Percentiles rank a stretch among this genome's conserved stretches.
phyloP scores from a whole-genome alignment of 1,140 invertebrate genomes.

The Galendromus occidentalis region DNA sequence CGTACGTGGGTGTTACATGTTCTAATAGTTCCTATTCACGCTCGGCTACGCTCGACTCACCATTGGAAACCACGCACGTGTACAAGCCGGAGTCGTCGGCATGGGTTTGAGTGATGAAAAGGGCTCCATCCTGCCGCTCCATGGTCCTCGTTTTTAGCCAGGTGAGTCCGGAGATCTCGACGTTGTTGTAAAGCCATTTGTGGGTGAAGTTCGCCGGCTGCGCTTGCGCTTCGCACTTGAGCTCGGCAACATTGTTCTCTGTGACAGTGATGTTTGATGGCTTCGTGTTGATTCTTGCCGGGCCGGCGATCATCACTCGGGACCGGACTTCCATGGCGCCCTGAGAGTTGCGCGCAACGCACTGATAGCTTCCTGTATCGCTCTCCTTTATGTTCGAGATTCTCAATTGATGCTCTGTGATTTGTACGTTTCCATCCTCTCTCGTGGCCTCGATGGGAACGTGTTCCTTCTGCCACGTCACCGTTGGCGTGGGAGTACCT shows the following conservation, averaged over 20 bases:
- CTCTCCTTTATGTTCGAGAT: constrained; percentile 64
- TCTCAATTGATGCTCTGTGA: constrained; percentile 64
- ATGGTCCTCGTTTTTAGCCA: constrained; percentile 62
- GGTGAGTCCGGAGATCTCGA: constrained; percentile 18
- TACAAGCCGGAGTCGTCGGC: constrained; percentile 84
- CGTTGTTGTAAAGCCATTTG: constrained; percentile 41
- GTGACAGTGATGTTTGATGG: constrained; percentile 82
- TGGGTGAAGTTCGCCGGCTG: constrained; percentile 84
- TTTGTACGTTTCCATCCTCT: constrained; percentile 46
- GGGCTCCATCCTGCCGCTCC: constrained; percentile 55
- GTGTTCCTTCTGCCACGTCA: constrained; percentile 41
- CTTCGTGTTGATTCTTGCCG: constrained; percentile 56
- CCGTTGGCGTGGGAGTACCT: constrained; percentile 7
- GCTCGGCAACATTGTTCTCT: constrained; percentile 75
- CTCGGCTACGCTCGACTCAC: constrained; percentile 23
- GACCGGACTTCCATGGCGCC: constrained; percentile 79
- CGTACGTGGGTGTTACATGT: too few species aligned
- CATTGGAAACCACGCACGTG: constrained; percentile 82
- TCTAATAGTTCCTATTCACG: too few species aligned
- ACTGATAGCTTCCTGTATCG: constrained; percentile 82
- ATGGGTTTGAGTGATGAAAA: constrained; percentile 74
- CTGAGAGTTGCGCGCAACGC: constrained; percentile 76
- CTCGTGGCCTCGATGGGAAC: constrained; percentile 63
- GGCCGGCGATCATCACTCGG: constrained; percentile 67
- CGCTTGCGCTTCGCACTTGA: constrained; percentile 81